Conservation (phyloP, 2,113 vertebrate species). For the Calypte anna region DNA sequence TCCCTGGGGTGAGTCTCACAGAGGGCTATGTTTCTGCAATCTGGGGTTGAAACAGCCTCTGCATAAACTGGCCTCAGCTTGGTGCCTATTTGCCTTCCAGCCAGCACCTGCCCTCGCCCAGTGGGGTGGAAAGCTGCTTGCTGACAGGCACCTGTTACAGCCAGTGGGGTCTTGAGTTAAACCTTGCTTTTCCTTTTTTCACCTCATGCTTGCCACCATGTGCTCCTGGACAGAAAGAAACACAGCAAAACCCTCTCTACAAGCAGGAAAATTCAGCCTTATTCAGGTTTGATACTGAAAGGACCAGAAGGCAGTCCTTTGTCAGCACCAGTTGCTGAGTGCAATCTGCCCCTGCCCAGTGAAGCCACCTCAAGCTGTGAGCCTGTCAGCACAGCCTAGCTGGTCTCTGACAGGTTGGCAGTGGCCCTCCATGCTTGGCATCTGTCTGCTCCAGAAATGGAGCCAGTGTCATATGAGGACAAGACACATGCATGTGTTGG, state of each 20-base stretch:
- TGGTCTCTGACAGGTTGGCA: neutral
- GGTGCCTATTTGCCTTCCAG: neutral
- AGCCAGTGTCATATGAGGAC: neutral
- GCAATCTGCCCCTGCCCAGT: neutral
- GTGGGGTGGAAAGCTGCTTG: neutral
- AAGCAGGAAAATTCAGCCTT: neutral
- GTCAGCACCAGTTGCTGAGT: neutral
- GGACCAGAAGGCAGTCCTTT: neutral
- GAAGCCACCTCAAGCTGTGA: neutral
- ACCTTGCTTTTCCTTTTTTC: neutral
- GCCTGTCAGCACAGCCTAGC: neutral
- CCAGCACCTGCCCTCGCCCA: neutral
- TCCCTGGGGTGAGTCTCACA: neutral
- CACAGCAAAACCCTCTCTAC: neutral
- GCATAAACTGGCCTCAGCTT: neutral
- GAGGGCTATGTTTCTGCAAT: neutral
- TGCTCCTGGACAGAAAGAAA: neutral
- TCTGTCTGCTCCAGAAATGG: neutral
- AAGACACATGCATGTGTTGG: fast-evolving
- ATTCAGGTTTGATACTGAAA: neutral
- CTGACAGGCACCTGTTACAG: neutral
- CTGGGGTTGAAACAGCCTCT: neutral
- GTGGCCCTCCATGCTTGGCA: fast-evolving
- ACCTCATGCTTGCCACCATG: neutral
- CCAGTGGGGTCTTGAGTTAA: neutral